Evolutionary conservation across 2,113 vertebrate genomes (phyloP).

Genomic region (Syrmaticus mikado): DNA sequence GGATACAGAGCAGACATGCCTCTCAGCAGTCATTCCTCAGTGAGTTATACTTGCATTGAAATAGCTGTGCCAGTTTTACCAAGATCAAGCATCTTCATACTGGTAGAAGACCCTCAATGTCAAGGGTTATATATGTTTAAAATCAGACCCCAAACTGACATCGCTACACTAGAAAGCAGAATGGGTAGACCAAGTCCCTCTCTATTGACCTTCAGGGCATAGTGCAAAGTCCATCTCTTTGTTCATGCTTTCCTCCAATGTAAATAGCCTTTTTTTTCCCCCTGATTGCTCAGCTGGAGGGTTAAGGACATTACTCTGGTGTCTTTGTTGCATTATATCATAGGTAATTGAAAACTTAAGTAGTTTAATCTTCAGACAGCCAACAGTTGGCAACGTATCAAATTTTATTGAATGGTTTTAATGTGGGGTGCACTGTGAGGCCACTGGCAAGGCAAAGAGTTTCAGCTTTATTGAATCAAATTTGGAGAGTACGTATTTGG

Average conservation of each 20-base stretch:
- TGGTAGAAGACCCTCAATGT: not conserved
- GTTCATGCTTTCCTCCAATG: not conserved
- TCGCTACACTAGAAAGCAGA: not conserved
- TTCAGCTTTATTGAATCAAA: constrained; percentile 49
- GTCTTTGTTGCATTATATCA: constrained; percentile 54
- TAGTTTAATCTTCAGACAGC: constrained; percentile 51
- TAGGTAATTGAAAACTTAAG: constrained; percentile 62
- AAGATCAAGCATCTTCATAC: not conserved
- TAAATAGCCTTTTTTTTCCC: not conserved
- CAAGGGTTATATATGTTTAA: not conserved
- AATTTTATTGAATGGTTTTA: constrained; percentile 65
- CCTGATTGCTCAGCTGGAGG: constrained; percentile 9
- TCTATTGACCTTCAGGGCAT: not conserved
- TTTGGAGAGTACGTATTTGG: constrained; percentile 32
- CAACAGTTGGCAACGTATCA: constrained; percentile 40
- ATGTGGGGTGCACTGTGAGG: constrained; percentile 8
- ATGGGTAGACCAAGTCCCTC: not conserved
- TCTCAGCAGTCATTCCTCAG: not conserved
- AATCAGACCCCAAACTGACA: not conserved
- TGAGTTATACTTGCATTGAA: not conserved
- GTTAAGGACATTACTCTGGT: not conserved
- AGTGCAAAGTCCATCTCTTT: not conserved
- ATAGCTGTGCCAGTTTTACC: not conserved
- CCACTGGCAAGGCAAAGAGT: constrained; percentile 12
- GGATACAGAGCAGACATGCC: not conserved